These are phyloP conservation scores for Haliclystus octoradiatus DNA, from an alignment of 30 jellyfish, hydroid and myxozoan species.

Conservation along the genomic window DNA sequence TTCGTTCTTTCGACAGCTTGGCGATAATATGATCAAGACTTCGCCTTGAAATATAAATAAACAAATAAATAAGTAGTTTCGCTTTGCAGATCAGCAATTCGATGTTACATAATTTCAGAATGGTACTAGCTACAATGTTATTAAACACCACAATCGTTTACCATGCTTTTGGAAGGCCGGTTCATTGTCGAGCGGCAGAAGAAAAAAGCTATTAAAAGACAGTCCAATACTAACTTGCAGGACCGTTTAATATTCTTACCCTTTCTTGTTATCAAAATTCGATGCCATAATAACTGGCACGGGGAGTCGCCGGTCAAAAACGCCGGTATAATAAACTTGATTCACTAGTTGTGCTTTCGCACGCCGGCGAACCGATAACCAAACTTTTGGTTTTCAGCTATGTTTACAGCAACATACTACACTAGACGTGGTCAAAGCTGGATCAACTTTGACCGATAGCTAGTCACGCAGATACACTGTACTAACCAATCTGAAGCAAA, in stretches of 20 bases:
- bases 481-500: background rate
- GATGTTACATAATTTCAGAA: background rate
- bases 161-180: too few species aligned
- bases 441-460: background rate
- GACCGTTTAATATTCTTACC: constrained; percentile 19
- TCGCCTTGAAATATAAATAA: constrained; percentile 18
- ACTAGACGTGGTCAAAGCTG: background rate
- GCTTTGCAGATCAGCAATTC: background rate
- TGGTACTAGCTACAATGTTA: too few species aligned
- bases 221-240: too few species aligned
- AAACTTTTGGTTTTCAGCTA: background rate
- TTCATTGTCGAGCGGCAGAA: too few species aligned
- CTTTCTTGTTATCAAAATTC: constrained; percentile 55
- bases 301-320: constrained; percentile 5
- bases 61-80: background rate
- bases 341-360: background rate
- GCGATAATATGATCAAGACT: constrained; percentile 68
- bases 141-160: too few species aligned
- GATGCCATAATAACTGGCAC: constrained; percentile 25
- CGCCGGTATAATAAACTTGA: background rate
- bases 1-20: constrained; percentile 52
- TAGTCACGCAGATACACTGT: background rate
- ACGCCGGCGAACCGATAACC: too few species aligned
- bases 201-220: too few species aligned
- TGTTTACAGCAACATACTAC: background rate